phyloP scores from a whole-genome alignment of 2,797 vertebrate species.

The Notolabrus celidotus region DNA sequence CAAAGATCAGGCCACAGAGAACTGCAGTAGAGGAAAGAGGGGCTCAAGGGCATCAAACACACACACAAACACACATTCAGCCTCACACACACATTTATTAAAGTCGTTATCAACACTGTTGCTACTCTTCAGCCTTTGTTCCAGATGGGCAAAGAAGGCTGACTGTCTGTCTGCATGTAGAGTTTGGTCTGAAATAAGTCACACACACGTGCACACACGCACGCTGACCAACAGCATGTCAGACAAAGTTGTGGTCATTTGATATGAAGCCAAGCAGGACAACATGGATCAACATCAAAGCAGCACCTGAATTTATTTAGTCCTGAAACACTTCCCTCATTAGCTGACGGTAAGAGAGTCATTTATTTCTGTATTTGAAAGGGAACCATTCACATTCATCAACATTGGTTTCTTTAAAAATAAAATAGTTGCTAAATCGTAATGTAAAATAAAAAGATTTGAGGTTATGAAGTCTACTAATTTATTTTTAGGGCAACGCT shows the following conservation, averaged over 20 bases:
- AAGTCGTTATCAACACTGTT: conserved; percentile 40
- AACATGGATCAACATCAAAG: conserved; percentile 48
- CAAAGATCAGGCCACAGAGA: conserved; percentile 71
- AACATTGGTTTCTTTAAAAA: background rate
- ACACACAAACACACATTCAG: background rate
- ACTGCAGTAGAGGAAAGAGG: conserved; percentile 45
- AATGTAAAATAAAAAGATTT: too few relatives aligned
- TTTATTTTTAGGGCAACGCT: too few relatives aligned
- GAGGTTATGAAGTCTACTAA: too few relatives aligned
- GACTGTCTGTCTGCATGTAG: conserved; percentile 27
- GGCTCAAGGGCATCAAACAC: conserved; percentile 32
- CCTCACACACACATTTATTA: conserved; percentile 38
- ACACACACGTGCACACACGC: conserved; percentile 10
- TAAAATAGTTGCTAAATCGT: background rate
- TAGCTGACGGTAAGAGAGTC: background rate
- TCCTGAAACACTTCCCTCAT: background rate
- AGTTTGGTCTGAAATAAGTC: too few relatives aligned
- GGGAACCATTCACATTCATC: background rate
- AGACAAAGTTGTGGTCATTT: conserved; percentile 30
- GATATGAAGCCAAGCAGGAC: conserved; percentile 26
- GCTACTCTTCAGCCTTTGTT: conserved; percentile 48
- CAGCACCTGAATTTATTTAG: conserved; percentile 6
- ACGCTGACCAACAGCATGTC: conserved; percentile 1
- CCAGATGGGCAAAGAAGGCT: conserved; percentile 49
- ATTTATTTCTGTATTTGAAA: background rate